phyloP scores from a whole-genome alignment of 2,888 invertebrate species.

The Drosophila nr. medialis region DNA sequence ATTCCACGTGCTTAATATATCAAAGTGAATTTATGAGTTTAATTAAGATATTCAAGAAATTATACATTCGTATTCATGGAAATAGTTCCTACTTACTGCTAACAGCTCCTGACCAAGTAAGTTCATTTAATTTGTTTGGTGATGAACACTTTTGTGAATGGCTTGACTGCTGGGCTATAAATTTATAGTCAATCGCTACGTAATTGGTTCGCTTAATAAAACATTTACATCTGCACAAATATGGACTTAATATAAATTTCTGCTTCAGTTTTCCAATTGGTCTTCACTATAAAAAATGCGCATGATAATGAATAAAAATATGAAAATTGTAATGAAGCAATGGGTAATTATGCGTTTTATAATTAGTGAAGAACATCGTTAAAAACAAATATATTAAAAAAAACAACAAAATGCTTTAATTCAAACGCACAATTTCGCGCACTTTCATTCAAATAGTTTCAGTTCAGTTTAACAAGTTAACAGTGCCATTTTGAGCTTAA shows the following conservation, averaged over 20 bases:
- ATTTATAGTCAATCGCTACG: too few relatives aligned
- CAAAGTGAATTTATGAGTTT: neutral
- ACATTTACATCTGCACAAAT: too few relatives aligned
- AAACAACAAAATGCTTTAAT: neutral
- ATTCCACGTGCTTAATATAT: neutral
- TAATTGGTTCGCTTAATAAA: neutral
- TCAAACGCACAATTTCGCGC: constrained; percentile 13
- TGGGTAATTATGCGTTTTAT: neutral
- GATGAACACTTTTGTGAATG: neutral
- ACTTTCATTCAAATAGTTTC: constrained; percentile 34
- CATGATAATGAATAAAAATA: neutral
- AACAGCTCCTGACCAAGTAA: too few relatives aligned
- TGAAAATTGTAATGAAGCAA: neutral
- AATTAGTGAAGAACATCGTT: neutral
- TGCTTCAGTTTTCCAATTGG: neutral
- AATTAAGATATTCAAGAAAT: neutral
- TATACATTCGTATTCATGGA: neutral
- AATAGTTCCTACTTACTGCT: neutral
- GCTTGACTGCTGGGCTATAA: too few relatives aligned
- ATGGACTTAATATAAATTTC: too few relatives aligned
- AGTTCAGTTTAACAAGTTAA: constrained; percentile 2
- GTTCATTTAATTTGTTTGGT: neutral
- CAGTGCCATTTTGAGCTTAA: constrained; percentile 52
- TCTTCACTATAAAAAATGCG: neutral
- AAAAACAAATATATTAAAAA: neutral